phyloP scores from a whole-genome alignment of 2,113 vertebrate genomes.

The Passer montanus region DNA sequence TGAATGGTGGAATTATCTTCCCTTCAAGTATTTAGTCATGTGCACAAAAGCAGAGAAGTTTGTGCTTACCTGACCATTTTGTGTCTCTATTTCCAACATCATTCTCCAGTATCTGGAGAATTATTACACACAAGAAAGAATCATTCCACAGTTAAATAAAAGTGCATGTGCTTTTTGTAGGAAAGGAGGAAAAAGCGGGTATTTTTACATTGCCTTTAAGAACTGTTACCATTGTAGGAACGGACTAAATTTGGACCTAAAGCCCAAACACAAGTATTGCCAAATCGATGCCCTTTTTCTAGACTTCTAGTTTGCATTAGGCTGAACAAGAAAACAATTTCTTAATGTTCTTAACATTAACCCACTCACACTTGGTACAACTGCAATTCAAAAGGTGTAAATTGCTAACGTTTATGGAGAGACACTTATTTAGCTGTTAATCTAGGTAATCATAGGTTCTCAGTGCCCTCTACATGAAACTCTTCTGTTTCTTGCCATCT shows the following conservation, averaged over 20 bases:
- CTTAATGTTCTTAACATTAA: background rate
- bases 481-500: background rate
- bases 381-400: background rate
- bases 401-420: background rate
- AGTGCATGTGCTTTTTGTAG: background rate
- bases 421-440: background rate
- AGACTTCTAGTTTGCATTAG: background rate
- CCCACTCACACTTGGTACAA: background rate
- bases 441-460: background rate
- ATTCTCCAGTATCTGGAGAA: background rate
- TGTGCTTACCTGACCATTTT: background rate
- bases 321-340: background rate
- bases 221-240: background rate
- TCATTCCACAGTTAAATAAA: background rate
- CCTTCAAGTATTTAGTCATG: background rate
- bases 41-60: background rate
- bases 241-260: background rate
- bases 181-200: background rate
- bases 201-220: background rate
- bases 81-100: background rate
- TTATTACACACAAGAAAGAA: background rate
- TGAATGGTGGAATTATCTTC: background rate
- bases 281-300: background rate
- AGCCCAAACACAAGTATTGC: background rate
- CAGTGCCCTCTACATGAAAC: background rate